These are phyloP conservation scores for Melanargia galathea DNA, from an alignment of 2,888 invertebrate genomes.

Conservation along the genomic window DNA sequence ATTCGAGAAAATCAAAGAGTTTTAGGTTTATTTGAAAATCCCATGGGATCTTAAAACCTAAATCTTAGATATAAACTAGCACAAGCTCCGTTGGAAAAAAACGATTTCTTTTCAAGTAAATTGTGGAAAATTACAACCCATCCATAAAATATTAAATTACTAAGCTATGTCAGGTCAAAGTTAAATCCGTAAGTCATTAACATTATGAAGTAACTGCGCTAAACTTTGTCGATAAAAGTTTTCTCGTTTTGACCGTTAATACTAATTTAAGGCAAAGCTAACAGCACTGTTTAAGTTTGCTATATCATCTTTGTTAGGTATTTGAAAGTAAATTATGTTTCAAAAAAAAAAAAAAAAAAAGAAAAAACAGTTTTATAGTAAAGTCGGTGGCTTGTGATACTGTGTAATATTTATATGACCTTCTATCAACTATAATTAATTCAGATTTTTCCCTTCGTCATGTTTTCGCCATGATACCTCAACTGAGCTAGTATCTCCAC, in stretches of 20 bases:
- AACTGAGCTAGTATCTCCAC: too few species aligned
- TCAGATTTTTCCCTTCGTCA: too few species aligned
- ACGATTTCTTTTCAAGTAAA: not conserved
- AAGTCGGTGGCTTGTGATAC: too few species aligned
- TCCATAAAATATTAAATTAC: slow-evolving; percentile 1
- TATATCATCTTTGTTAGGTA: not conserved
- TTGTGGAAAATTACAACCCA: not conserved
- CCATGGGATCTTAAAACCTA: too few species aligned
- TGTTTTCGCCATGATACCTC: too few species aligned
- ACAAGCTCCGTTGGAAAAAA: not conserved
- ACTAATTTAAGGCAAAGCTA: slow-evolving; percentile 17
- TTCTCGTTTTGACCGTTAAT: slow-evolving; percentile 18
- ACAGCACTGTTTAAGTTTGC: not conserved
- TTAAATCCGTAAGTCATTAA: slow-evolving; percentile 11
- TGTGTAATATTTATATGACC: too few species aligned
- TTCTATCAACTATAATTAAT: too few species aligned
- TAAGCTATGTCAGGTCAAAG: slow-evolving; percentile 3
- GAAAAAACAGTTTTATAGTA: too few species aligned
- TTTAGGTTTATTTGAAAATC: too few species aligned
- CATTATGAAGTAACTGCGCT: slow-evolving; percentile 10
- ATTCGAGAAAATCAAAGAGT: too few species aligned
- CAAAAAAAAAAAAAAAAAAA: too few species aligned
- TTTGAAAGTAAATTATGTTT: not conserved
- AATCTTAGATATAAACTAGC: not conserved
- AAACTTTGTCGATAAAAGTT: slow-evolving; percentile 16